Evolutionary conservation across 2,113 vertebrate species (phyloP).

Genomic region (Erythrocercus mccallii): DNA sequence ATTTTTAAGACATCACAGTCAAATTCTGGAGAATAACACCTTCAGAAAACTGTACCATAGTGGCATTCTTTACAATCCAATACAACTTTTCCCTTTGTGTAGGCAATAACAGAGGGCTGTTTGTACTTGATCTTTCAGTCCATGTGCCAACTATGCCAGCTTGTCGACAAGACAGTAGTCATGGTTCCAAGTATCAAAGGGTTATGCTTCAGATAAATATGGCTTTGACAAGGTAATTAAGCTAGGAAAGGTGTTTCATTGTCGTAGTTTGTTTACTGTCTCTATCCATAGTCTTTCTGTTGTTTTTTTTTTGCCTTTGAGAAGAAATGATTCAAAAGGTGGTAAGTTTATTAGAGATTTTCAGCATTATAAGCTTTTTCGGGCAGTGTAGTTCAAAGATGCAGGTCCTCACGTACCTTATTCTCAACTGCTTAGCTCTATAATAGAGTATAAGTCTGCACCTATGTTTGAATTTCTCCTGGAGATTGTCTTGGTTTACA

Average conservation of each 20-base stretch:
- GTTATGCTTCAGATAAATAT: background rate
- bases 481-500: background rate
- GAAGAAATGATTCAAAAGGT: background rate
- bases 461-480: background rate
- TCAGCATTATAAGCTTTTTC: background rate
- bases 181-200: slow-evolving; percentile 23
- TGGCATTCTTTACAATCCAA: background rate
- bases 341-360: background rate
- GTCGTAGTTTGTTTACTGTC: background rate
- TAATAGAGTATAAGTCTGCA: background rate
- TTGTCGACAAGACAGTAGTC: slow-evolving; percentile 20
- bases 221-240: background rate
- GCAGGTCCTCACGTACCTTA: background rate
- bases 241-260: background rate
- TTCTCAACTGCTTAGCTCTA: background rate
- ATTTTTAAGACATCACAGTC: slow-evolving; percentile 49
- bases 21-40: slow-evolving; percentile 27
- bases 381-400: background rate
- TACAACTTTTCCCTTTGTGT: background rate
- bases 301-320: background rate
- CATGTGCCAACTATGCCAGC: slow-evolving; percentile 37
- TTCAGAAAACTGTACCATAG: slow-evolving; percentile 19
- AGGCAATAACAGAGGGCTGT: slow-evolving; percentile 1
- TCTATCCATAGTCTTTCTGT: background rate
- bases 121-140: slow-evolving; percentile 14